A percentile compares a stretch with the other conserved stretches of the same genome.
phyloP scores from a whole-genome alignment of 2,797 vertebrate species.

The Capromys pilorides region DNA sequence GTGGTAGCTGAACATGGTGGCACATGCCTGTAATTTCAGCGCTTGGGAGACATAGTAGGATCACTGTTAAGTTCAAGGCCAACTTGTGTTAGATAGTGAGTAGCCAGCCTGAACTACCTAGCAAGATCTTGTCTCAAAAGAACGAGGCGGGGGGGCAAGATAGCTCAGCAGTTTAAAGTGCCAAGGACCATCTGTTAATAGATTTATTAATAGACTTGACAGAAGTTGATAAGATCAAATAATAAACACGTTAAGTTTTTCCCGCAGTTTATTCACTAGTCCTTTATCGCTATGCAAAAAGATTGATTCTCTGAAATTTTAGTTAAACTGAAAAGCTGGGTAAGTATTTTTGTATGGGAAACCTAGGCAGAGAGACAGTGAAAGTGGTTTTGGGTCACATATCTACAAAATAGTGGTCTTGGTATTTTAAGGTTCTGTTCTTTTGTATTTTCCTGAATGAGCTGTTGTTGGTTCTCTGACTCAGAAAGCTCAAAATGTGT shows the following conservation, averaged over 20 bases:
- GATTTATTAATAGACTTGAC: conserved; percentile 37
- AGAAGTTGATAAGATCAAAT: neutral
- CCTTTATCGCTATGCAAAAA: conserved; percentile 36
- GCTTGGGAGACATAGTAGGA: neutral
- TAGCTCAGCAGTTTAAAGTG: too few relatives aligned
- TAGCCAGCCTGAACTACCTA: neutral
- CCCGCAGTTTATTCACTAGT: neutral
- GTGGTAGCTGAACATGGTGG: neutral
- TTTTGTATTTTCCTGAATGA: neutral
- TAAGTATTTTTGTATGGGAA: conserved; percentile 35
- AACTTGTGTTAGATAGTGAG: neutral
- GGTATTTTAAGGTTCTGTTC: conserved; percentile 25
- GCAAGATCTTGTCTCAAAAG: neutral
- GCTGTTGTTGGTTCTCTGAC: neutral
- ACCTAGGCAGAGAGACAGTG: conserved; percentile 1
- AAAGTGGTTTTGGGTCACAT: conserved; percentile 48
- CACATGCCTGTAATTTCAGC: neutral
- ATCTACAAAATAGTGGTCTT: neutral
- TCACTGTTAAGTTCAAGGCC: neutral
- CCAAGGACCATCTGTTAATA: neutral
- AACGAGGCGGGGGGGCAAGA: too few relatives aligned
- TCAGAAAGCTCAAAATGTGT: conserved; percentile 9
- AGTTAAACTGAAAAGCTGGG: conserved; percentile 7
- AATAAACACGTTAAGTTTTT: conserved; percentile 51
- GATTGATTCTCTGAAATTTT: conserved; percentile 27